phyloP scores from a whole-genome alignment of 2,113 vertebrate species.

The Baryphthengus martii region DNA sequence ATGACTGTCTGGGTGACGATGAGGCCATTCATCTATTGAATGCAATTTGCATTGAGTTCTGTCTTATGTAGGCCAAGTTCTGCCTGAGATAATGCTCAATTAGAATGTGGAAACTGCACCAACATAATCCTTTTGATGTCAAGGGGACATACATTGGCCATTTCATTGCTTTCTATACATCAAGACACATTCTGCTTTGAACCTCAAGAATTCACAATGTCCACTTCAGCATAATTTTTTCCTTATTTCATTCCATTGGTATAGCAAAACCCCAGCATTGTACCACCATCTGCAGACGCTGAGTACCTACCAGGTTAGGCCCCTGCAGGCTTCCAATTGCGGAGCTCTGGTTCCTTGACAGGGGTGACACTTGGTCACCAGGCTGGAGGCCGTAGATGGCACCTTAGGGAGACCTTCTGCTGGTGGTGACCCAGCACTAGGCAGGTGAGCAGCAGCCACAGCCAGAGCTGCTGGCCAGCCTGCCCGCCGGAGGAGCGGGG shows the following conservation, averaged over 20 bases:
- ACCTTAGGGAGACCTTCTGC: not conserved
- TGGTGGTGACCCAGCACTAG: not conserved
- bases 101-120: not conserved
- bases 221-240: not conserved
- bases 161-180: not conserved
- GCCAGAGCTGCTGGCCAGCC: not conserved
- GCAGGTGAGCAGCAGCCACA: slow-evolving; percentile 22
- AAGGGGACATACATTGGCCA: rapidly evolving
- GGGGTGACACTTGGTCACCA: not conserved
- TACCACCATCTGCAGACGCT: not conserved
- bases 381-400: not conserved
- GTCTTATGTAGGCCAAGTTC: not conserved
- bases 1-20: not conserved
- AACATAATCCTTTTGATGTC: not conserved
- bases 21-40: not conserved
- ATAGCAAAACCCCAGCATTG: not conserved
- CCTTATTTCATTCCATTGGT: not conserved
- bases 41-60: not conserved
- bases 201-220: not conserved
- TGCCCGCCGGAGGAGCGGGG: not conserved
- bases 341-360: not conserved
- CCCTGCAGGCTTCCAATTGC: not conserved
- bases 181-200: not conserved
- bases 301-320: not conserved
- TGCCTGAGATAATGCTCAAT: not conserved